Evolutionary conservation across 2,113 vertebrate species (phyloP).

Genomic region (Tetrax tetrax): DNA sequence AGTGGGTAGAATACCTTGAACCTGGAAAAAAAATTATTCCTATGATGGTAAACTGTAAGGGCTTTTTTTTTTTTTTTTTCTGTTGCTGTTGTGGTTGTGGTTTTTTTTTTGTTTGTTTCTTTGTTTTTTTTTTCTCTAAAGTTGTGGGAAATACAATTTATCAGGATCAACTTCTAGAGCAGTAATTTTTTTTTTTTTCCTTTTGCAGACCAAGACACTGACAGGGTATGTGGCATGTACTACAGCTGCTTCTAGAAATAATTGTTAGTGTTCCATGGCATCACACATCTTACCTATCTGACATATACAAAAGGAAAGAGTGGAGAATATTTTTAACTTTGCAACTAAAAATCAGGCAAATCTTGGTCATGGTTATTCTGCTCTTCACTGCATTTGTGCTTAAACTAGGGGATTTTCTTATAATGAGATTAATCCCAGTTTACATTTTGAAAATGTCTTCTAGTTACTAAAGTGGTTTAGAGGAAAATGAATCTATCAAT

Average conservation of each 20-base stretch:
- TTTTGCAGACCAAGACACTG: neutral
- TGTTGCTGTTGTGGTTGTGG: rapidly evolving
- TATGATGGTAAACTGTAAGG: neutral
- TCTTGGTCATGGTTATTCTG: neutral
- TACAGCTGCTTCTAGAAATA: neutral
- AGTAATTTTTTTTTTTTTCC: neutral
- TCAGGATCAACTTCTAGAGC: neutral
- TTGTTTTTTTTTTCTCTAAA: neutral
- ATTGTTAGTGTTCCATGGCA: neutral
- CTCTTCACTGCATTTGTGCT: neutral
- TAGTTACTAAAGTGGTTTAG: neutral
- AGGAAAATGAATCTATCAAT: neutral
- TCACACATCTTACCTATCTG: neutral
- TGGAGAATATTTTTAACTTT: neutral
- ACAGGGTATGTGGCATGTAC: neutral
- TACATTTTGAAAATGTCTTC: neutral
- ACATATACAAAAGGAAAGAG: neutral
- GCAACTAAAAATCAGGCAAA: neutral
- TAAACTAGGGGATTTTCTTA: neutral
- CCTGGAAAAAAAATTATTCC: neutral
- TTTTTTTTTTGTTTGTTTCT: neutral
- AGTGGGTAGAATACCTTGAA: neutral
- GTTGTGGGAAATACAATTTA: neutral
- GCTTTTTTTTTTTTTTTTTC: neutral
- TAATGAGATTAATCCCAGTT: neutral